phyloP scores from a whole-genome alignment of 2,888 invertebrate genomes.

The Torymus tubicola region DNA sequence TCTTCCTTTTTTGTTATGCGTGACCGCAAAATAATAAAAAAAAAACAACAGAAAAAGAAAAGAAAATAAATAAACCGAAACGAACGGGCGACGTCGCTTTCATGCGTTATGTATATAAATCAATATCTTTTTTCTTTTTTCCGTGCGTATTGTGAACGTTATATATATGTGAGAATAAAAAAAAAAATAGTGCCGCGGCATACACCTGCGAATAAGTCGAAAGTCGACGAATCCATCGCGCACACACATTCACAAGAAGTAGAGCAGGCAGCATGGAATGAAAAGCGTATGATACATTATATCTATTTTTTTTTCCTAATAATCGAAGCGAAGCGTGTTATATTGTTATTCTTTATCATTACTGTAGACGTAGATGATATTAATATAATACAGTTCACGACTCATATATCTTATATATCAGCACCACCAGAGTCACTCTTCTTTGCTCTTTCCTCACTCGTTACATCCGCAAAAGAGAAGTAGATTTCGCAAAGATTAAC shows the following conservation, averaged over 20 bases:
- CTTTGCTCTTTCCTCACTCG: conserved; percentile 42
- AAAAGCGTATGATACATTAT: conserved; percentile 38
- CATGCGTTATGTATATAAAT: background rate
- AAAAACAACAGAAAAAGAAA: too few species aligned
- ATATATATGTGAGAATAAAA: background rate
- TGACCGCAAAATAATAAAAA: too few species aligned
- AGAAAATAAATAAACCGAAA: too few species aligned
- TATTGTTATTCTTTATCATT: conserved; percentile 31
- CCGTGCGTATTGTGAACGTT: background rate
- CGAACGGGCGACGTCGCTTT: too few species aligned
- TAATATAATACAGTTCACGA: conserved; percentile 29
- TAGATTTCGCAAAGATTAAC: conserved; percentile 44
- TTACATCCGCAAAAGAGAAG: conserved; percentile 40
- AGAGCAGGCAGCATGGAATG: conserved; percentile 64
- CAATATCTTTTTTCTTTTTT: background rate
- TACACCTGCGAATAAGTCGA: background rate
- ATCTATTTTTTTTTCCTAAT: conserved; percentile 23
- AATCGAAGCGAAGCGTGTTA: conserved; percentile 39
- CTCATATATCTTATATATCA: conserved; percentile 38
- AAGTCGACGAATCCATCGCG: conserved; percentile 33
- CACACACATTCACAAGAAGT: conserved; percentile 55
- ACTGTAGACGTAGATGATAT: conserved; percentile 44
- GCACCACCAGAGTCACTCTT: conserved; percentile 34
- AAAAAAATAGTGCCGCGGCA: background rate
- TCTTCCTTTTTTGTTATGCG: too few species aligned